phyloP scores from a whole-genome alignment of 2,888 invertebrate genomes.

The Troides helena region DNA sequence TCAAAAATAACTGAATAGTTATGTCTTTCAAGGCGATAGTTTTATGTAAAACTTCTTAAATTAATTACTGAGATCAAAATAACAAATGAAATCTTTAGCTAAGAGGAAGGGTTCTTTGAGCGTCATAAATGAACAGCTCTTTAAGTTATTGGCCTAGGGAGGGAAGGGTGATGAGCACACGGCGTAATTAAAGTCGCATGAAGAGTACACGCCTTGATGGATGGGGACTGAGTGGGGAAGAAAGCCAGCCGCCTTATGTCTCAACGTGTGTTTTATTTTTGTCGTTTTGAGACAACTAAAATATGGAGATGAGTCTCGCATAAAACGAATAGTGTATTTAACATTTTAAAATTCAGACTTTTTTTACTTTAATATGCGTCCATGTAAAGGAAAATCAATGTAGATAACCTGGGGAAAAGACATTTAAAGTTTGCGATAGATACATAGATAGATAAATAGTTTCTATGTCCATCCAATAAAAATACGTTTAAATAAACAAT shows the following conservation, averaged over 20 bases:
- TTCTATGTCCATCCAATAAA: no score
- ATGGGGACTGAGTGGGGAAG: constrained; percentile 18
- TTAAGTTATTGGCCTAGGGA: constrained; percentile 45
- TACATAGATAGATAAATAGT: no score
- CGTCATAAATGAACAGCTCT: constrained; percentile 39
- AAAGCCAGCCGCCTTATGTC: constrained; percentile 13
- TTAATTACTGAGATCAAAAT: constrained; percentile 21
- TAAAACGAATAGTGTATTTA: background rate
- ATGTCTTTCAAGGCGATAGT: no score
- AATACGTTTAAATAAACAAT: no score
- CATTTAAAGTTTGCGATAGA: no score
- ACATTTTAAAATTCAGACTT: no score
- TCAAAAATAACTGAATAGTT: no score
- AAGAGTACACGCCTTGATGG: constrained; percentile 25
- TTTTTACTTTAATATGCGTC: no score
- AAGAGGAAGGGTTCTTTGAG: constrained; percentile 28
- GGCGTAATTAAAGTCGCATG: constrained; percentile 28
- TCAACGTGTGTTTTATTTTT: constrained; percentile 25
- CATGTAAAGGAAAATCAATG: no score
- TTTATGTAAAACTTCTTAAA: background rate
- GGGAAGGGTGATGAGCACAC: constrained; percentile 23
- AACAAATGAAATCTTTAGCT: constrained; percentile 29
- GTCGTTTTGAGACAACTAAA: background rate
- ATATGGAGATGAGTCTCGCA: background rate
- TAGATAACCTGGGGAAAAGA: no score